These are phyloP conservation scores for Meteorus colon DNA, from an alignment of 2,888 invertebrate genomes.

Conservation along the genomic window DNA sequence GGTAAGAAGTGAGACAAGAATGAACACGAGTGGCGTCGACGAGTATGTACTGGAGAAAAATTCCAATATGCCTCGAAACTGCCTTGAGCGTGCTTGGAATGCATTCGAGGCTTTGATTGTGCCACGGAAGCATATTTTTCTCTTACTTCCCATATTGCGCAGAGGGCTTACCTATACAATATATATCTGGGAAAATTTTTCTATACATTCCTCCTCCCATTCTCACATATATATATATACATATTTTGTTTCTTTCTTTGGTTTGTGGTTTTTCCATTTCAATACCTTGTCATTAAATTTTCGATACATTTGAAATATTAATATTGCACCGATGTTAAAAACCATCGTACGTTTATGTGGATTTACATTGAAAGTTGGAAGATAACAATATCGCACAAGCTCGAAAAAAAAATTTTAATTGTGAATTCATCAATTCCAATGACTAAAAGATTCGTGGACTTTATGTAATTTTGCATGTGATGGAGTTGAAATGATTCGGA, in stretches of 20 bases:
- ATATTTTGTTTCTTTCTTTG: slow-evolving; percentile 14
- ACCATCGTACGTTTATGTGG: too few relatives aligned
- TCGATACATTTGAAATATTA: slow-evolving; percentile 22
- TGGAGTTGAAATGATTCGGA: too few relatives aligned
- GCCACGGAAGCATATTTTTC: slow-evolving; percentile 70
- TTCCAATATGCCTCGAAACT: slow-evolving; percentile 70
- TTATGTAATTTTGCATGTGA: too few relatives aligned
- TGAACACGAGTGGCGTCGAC: slow-evolving; percentile 21
- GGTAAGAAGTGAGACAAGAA: slow-evolving; percentile 36
- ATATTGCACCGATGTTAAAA: slow-evolving; percentile 19
- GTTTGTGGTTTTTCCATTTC: slow-evolving; percentile 1
- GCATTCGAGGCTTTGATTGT: slow-evolving; percentile 70
- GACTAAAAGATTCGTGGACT: too few relatives aligned
- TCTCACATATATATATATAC: not conserved
- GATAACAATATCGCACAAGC: not conserved
- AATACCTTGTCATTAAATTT: slow-evolving; percentile 12
- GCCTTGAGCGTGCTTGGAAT: slow-evolving; percentile 67
- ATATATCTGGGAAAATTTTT: slow-evolving; percentile 11
- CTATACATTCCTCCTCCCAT: slow-evolving; percentile 19
- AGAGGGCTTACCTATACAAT: slow-evolving; percentile 52
- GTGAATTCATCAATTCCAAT: too few relatives aligned
- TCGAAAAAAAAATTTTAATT: too few relatives aligned
- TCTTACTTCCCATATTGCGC: slow-evolving; percentile 63
- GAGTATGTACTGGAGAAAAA: slow-evolving; percentile 59
- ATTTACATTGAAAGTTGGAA: too few relatives aligned